phyloP scores from a whole-genome alignment of 2,113 vertebrate species.

The Emydocephalus ijimae region DNA sequence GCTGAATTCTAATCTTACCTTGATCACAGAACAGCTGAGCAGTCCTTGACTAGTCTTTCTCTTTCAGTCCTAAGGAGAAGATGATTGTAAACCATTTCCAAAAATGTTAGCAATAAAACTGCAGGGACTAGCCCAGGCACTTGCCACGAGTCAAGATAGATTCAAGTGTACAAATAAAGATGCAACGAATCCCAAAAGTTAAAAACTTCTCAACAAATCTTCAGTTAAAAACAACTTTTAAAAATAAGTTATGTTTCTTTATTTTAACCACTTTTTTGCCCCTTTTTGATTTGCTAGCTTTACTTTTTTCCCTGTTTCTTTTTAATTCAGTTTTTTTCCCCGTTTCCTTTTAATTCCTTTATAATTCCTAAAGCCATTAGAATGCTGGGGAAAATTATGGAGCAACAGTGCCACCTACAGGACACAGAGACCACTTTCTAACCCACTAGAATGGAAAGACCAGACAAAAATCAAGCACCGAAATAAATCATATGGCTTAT shows the following conservation, averaged over 20 bases:
- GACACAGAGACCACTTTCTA: background rate
- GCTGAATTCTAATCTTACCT: background rate
- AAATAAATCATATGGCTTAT: background rate
- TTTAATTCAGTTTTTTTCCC: background rate
- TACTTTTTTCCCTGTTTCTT: background rate
- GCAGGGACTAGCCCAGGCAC: background rate
- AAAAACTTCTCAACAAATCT: conserved; percentile 26
- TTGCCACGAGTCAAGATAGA: background rate
- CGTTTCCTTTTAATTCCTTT: background rate
- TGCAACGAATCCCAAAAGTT: background rate
- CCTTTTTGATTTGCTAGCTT: background rate
- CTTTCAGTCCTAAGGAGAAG: background rate
- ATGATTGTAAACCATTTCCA: background rate
- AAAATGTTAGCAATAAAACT: background rate
- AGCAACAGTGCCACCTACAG: conserved; percentile 69
- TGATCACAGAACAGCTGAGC: background rate
- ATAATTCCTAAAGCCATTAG: accelerated
- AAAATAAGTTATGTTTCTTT: conserved; percentile 33
- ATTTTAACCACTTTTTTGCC: too few species aligned
- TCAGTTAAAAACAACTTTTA: conserved; percentile 31
- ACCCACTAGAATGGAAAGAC: accelerated
- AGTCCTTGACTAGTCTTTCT: background rate
- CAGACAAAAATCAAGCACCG: background rate
- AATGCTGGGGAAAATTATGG: background rate
- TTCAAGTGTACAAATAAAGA: background rate